A percentile compares a stretch with the other conserved stretches of the same genome.
These are phyloP conservation scores for Numenius arquata DNA, from an alignment of 2,113 vertebrate genomes.

Conservation along the genomic window DNA sequence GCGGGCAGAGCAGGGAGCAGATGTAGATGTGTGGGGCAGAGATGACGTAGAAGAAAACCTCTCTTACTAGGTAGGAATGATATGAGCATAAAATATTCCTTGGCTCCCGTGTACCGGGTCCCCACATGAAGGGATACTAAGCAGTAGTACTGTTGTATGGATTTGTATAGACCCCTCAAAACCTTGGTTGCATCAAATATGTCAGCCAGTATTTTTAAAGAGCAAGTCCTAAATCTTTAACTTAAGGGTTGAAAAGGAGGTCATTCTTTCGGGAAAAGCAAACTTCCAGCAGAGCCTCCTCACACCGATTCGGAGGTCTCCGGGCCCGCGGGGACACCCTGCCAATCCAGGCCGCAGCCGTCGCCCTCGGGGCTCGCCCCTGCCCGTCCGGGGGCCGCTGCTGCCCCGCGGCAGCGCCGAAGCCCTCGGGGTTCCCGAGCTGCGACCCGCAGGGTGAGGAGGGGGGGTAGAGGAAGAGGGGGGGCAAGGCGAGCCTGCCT, in stretches of 20 bases:
- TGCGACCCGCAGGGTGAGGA: not conserved
- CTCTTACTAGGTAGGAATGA: not conserved
- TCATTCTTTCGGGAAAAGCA: not conserved
- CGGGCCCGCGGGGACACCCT: no score
- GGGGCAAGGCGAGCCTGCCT: not conserved
- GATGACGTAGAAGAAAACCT: not conserved
- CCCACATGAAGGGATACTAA: not conserved
- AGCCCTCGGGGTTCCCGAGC: not conserved
- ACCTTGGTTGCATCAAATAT: not conserved
- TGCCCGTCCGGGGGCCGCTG: not conserved
- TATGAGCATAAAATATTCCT: not conserved
- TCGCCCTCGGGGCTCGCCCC: not conserved
- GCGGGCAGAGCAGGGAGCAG: not conserved
- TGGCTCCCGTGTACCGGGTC: fast-evolving
- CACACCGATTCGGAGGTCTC: not conserved
- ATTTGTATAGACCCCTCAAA: not conserved
- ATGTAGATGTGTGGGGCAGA: not conserved
- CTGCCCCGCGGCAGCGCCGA: not conserved
- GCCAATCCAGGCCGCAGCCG: fast-evolving
- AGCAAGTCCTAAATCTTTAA: not conserved
- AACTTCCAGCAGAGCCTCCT: not conserved
- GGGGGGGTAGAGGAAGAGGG: not conserved
- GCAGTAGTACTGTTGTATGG: not conserved
- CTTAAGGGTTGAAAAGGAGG: not conserved
- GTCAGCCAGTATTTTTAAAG: not conserved